These are phyloP conservation scores for Diaphora mendica DNA, from an alignment of 2,888 invertebrate species.

Conservation along the genomic window DNA sequence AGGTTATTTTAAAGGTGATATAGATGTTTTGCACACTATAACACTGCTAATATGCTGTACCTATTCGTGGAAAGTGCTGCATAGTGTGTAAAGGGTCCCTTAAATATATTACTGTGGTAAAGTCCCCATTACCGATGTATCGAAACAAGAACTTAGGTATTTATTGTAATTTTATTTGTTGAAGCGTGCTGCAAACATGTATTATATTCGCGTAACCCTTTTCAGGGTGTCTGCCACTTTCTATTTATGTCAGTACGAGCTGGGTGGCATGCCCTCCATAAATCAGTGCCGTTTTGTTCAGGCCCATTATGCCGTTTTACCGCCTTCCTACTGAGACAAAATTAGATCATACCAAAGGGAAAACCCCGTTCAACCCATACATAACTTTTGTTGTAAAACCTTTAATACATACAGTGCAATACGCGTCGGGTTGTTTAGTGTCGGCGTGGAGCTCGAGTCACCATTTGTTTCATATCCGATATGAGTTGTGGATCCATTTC, in stretches of 20 bases:
- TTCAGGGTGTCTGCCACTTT: conserved; percentile 77
- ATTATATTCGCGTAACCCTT: conserved; percentile 73
- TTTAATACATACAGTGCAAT: conserved; percentile 72
- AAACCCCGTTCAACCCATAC: conserved; percentile 70
- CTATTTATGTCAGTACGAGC: conserved; percentile 76
- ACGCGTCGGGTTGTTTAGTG: conserved; percentile 60
- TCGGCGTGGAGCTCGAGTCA: conserved; percentile 49
- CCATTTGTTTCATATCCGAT: conserved; percentile 50
- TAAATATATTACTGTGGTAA: conserved; percentile 32
- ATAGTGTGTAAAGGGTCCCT: conserved; percentile 38
- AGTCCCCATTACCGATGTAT: conserved; percentile 47
- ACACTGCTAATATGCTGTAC: background rate
- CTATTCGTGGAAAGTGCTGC: conserved; percentile 3
- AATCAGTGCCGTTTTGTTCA: conserved; percentile 82
- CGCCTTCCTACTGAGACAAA: conserved; percentile 81
- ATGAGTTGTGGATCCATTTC: conserved; percentile 40
- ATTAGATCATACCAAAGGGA: conserved; percentile 81
- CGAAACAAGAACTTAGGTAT: conserved; percentile 51
- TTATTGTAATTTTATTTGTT: conserved; percentile 62
- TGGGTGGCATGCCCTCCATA: conserved; percentile 76
- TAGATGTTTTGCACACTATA: background rate
- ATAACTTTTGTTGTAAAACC: conserved; percentile 78
- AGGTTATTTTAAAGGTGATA: background rate
- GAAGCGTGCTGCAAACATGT: conserved; percentile 64
- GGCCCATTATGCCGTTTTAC: conserved; percentile 82